Conservation (phyloP, 2,888 invertebrate species). For the Oasisia sp. region DNA sequence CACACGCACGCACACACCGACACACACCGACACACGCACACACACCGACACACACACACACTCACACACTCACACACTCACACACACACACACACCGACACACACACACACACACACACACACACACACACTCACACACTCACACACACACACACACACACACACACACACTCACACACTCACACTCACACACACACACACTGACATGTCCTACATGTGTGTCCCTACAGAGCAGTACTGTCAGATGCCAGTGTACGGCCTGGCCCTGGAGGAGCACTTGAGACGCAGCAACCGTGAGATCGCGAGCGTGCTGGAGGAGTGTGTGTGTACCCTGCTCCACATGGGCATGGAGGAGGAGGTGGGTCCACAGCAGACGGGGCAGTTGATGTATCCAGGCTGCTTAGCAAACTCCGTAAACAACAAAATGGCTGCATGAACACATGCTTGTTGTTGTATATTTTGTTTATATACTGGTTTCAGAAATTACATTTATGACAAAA, state of each 20-base stretch:
- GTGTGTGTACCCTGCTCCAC: constrained; percentile 83
- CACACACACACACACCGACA: not conserved
- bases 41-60: too few relatives aligned
- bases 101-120: not conserved
- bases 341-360: constrained; percentile 88
- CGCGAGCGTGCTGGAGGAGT: constrained; percentile 89
- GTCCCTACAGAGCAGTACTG: constrained; percentile 53
- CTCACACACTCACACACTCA: too few relatives aligned
- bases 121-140: not conserved
- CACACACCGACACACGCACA: too few relatives aligned
- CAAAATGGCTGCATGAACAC: too few relatives aligned
- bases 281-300: constrained; percentile 83
- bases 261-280: constrained; percentile 86
- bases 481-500: too few relatives aligned
- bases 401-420: too few relatives aligned
- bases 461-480: too few relatives aligned
- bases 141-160: not conserved
- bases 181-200: not conserved
- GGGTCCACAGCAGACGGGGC: not conserved
- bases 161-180: not conserved
- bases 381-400: too few relatives aligned
- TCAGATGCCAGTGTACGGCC: constrained; percentile 81
- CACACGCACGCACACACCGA: not conserved
- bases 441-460: too few relatives aligned
- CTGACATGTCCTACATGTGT: not conserved